Evolutionary conservation across 2,888 invertebrate species (phyloP), one percentile per base, ranked within the genome.

Genomic region (Cantharis rustica): DNA sequence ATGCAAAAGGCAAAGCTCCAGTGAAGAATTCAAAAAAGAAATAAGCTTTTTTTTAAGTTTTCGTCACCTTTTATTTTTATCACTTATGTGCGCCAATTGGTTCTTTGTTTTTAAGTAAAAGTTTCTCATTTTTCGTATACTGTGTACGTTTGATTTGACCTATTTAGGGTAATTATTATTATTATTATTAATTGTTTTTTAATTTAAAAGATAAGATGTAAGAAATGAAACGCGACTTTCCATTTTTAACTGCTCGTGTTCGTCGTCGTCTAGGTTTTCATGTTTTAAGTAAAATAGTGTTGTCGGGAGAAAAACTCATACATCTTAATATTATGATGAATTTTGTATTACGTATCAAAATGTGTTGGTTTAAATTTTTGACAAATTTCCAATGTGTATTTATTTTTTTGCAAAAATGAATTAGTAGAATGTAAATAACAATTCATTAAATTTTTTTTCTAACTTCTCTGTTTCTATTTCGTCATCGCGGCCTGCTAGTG

Each of bases 1-100:
- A 92, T 85, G 90, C 92, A 86, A 92, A 92, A 88, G 93, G 92
- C 85, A 93, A 93, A 89, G 90, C 91, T 76, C 89, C 92, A 75
- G 91, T 92, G 82, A 90, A 88, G 83, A 88, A 87, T 80, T 82
- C 83, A 80, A 82, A 79, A 73, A 84, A 84, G 82, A 84, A 82
- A 81, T 76, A 31, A 61, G 70, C 47, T 72, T 80, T 70, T 77
- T 80, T 78, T 80, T 77, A 79, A 76, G 71, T 79, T 75, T 47
- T n/a, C n/a, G 1, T 47, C 47, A 47, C 47, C 47, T 47, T 47
- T 47, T 47, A 47, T 47, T 47, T 31, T 47, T 47, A 47, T n/a
- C 47, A 47, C 47, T 47, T 47, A 47, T 47, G 47, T 47, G 47
- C 47, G 47, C 47, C 47, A 47, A n/a, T 47, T 47, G 47, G 47